These are phyloP conservation scores for Gonioctena quinquepunctata DNA, from an alignment of 1,140 invertebrate genomes.

Conservation along the genomic window DNA sequence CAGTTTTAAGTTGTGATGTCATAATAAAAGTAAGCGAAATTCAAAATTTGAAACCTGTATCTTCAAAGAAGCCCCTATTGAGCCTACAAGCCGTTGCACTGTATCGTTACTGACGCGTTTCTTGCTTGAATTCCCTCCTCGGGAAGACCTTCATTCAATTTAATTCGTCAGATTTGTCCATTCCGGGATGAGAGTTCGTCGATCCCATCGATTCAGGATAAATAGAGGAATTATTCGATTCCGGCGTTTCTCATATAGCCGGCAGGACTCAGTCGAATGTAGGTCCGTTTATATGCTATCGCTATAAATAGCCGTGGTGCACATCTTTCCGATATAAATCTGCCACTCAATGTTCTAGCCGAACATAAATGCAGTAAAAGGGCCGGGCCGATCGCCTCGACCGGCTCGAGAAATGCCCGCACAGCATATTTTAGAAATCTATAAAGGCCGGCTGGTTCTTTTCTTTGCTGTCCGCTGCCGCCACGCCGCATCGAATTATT, in stretches of 20 bases:
- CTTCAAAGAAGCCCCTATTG: neutral
- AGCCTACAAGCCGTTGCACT: no score
- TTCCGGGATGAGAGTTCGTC: no score
- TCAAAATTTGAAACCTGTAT: neutral
- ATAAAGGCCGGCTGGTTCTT: constrained; percentile 12
- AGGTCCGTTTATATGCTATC: neutral
- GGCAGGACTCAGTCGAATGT: neutral
- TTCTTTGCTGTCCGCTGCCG: constrained; percentile 18
- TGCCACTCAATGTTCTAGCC: constrained; percentile 7
- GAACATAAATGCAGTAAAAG: constrained; percentile 18
- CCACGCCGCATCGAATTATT: neutral
- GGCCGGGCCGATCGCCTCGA: constrained; percentile 13
- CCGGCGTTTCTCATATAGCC: neutral
- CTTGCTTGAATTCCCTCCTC: no score
- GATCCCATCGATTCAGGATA: no score
- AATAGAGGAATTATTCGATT: neutral
- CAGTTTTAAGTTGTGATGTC: no score
- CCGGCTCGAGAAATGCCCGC: constrained; percentile 17
- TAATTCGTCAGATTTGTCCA: no score
- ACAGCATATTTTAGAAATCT: constrained; percentile 26
- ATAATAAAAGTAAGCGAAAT: no score
- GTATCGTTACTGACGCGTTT: no score
- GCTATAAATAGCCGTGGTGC: neutral
- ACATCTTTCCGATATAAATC: constrained; percentile 12
- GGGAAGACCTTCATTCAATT: no score